Conservation (phyloP, 1,140 invertebrate species). For the Ceratina japonica region DNA sequence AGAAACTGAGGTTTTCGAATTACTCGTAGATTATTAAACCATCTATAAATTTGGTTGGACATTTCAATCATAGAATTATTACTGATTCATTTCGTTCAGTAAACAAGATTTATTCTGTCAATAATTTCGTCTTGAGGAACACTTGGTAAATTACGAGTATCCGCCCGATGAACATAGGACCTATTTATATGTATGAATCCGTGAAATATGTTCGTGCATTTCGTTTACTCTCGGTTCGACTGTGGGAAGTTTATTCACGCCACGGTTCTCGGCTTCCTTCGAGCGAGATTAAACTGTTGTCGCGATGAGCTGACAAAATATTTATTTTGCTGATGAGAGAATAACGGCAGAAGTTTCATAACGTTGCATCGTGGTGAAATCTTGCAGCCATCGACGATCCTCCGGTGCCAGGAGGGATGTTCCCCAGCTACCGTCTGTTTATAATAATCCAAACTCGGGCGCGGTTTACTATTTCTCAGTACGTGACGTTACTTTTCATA, state of each 20-base stretch:
- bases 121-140: not conserved
- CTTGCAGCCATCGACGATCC: conserved; percentile 25
- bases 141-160: conserved; percentile 14
- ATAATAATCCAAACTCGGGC: too few species aligned
- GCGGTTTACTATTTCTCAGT: not conserved
- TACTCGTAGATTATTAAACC: too few species aligned
- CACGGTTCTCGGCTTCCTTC: not conserved
- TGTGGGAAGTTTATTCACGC: not conserved
- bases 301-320: conserved; percentile 22
- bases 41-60: too few species aligned
- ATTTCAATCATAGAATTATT: too few species aligned
- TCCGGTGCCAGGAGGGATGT: not conserved
- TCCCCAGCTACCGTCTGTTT: too few species aligned
- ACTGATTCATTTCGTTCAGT: too few species aligned
- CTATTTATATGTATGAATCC: too few species aligned
- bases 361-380: not conserved
- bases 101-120: not conserved
- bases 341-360: conserved; percentile 37
- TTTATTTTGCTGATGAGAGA: conserved; percentile 33
- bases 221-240: not conserved
- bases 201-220: conserved; percentile 23
- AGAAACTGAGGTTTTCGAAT: too few species aligned
- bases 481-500: not conserved
- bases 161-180: not conserved
- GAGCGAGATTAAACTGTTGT: conserved; percentile 28